These are phyloP conservation scores for Enteromius afrohamiltoni DNA, from an alignment of 2,797 vertebrate species.

Conservation along the genomic window DNA sequence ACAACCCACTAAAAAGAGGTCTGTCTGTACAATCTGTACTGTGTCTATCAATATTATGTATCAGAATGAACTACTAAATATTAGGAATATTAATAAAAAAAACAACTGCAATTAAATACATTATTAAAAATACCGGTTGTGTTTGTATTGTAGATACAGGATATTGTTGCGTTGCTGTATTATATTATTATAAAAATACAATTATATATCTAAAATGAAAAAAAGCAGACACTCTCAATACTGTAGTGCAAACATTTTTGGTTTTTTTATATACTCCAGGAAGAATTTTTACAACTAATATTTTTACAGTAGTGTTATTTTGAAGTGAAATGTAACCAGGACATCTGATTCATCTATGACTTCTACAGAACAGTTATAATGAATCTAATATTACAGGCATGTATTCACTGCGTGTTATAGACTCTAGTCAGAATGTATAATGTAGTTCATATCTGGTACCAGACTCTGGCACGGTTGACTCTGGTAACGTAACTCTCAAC, in stretches of 20 bases:
- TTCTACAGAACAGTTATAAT: background rate
- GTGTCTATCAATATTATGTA: background rate
- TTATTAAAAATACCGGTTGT: background rate
- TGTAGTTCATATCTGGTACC: background rate
- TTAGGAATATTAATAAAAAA: background rate
- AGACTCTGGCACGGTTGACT: conserved; percentile 11
- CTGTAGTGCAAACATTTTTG: background rate
- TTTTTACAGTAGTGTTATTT: background rate
- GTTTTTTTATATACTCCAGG: background rate
- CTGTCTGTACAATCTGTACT: background rate
- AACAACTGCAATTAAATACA: background rate
- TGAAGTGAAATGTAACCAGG: background rate
- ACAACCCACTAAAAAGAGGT: background rate
- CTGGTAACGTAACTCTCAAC: conserved; percentile 21
- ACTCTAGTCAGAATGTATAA: background rate
- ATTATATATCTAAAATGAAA: background rate
- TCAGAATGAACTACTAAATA: background rate
- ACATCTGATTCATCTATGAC: background rate
- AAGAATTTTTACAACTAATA: background rate
- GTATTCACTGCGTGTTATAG: background rate
- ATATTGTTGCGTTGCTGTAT: background rate
- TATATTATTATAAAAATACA: background rate
- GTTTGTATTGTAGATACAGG: background rate
- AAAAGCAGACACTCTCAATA: background rate
- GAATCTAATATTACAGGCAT: background rate